Evolutionary conservation across 2,888 invertebrate species (phyloP).

Genomic region (Epinotia demarniana): DNA sequence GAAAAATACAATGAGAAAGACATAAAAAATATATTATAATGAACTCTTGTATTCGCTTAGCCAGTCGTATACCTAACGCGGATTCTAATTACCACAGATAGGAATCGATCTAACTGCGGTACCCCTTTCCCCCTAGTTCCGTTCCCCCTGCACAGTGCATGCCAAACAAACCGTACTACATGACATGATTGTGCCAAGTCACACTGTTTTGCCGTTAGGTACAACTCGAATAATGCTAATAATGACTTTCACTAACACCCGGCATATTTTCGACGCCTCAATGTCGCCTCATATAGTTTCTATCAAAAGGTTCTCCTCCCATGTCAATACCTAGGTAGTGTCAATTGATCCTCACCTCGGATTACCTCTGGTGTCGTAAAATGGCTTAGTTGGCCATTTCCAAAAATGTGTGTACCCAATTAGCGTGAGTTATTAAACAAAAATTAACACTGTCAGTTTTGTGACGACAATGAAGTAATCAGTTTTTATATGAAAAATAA

Average conservation of each 20-base stretch:
- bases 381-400: no score
- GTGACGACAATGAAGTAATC: no score
- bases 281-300: neutral
- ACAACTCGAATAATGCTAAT: constrained; percentile 9
- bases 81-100: constrained; percentile 81
- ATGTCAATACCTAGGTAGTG: neutral
- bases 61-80: constrained; percentile 60
- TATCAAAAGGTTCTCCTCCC: neutral
- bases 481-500: no score
- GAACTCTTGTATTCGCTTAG: constrained; percentile 45
- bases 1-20: neutral
- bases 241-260: neutral
- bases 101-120: constrained; percentile 79
- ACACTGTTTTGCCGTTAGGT: constrained; percentile 29
- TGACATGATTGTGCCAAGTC: constrained; percentile 47
- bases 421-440: no score
- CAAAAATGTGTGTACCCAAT: no score
- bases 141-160: constrained; percentile 52
- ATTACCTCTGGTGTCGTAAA: no score
- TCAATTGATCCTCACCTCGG: no score
- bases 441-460: no score
- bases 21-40: neutral
- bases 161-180: constrained; percentile 53
- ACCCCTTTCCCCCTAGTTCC: constrained; percentile 54
- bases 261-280: neutral